phyloP scores from a whole-genome alignment of 2,797 vertebrate species.

The Tarsius wallacei region DNA sequence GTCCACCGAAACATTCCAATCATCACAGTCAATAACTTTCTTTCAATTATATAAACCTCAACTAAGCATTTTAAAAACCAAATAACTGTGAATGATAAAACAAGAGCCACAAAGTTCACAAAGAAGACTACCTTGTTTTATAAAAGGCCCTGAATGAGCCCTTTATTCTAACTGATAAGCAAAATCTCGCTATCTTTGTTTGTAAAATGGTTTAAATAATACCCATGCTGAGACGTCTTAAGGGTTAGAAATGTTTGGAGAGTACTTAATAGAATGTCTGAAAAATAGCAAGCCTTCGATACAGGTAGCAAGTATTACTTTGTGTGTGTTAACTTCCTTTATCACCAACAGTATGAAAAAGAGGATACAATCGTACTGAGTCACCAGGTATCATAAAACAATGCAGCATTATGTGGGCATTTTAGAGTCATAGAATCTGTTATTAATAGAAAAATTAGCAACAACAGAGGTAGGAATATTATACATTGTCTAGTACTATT shows the following conservation, averaged over 20 bases:
- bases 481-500: background rate
- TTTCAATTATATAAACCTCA: slow-evolving; percentile 22
- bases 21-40: slow-evolving; percentile 34
- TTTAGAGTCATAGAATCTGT: background rate
- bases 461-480: background rate
- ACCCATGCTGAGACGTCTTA: background rate
- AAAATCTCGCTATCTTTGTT: background rate
- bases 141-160: background rate
- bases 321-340: background rate
- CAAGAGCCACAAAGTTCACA: background rate
- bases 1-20: slow-evolving; percentile 23
- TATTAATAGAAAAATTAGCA: background rate
- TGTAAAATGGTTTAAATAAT: background rate
- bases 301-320: background rate
- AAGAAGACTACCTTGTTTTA: background rate
- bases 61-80: background rate
- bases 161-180: background rate
- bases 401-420: fast-evolving
- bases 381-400: background rate
- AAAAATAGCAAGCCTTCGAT: background rate
- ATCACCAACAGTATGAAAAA: background rate
- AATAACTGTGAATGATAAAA: slow-evolving; percentile 3
- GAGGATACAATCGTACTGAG: background rate
- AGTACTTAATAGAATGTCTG: background rate
- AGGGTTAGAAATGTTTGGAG: background rate